phyloP scores from a whole-genome alignment of 2,113 vertebrate species.

The Bubo blakistoni region DNA sequence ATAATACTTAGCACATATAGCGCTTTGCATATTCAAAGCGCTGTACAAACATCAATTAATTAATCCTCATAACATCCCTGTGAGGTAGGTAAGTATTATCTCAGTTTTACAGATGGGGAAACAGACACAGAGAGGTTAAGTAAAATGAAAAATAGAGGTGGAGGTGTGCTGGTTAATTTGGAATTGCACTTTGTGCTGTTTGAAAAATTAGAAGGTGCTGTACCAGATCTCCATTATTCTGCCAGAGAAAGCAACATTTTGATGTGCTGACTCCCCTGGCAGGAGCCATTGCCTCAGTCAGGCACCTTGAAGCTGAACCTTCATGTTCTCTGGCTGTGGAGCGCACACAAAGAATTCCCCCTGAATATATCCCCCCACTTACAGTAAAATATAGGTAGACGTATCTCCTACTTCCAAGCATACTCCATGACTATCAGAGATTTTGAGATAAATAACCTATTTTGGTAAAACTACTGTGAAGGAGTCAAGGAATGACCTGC shows the following conservation, averaged over 20 bases:
- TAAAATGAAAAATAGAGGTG: slow-evolving; percentile 60
- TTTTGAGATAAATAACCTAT: background rate
- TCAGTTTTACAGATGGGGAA: slow-evolving; percentile 64
- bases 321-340: background rate
- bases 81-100: slow-evolving; percentile 68
- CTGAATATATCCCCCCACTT: background rate
- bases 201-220: slow-evolving; percentile 63
- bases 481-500: background rate
- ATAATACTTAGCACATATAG: slow-evolving; percentile 52
- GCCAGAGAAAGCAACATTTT: slow-evolving; percentile 22
- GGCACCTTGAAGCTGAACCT: background rate
- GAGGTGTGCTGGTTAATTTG: slow-evolving; percentile 63
- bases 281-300: background rate
- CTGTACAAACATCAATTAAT: slow-evolving; percentile 70
- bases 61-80: slow-evolving; percentile 67
- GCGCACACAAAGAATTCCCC: background rate
- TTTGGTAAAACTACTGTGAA: background rate
- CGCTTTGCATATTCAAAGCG: slow-evolving; percentile 60
- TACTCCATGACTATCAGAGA: background rate
- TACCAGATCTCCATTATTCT: slow-evolving; percentile 47
- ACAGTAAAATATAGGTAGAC: background rate
- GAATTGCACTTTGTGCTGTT: slow-evolving; percentile 59
- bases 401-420: background rate
- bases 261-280: slow-evolving; percentile 20
- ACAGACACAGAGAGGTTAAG: slow-evolving; percentile 61